Base-by-base conservation (phyloP, 2,797 vertebrate species). In the Lerista edwardsae region DNA sequence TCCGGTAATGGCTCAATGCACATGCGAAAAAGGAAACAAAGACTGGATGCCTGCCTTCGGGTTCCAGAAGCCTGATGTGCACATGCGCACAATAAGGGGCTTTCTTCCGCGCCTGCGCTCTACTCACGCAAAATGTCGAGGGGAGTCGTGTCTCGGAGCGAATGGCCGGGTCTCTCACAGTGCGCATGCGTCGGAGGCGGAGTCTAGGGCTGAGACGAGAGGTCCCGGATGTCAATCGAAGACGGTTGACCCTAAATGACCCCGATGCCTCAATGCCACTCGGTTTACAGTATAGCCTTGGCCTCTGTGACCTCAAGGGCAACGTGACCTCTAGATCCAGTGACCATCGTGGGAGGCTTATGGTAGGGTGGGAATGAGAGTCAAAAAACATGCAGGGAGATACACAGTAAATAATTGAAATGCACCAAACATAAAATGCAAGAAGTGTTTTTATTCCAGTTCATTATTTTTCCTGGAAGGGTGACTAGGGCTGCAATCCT, bases 11-110 rank as follows among this genome's bases (percentile, higher is more conserved):
- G 17, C 64, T 27, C 61, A 67, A 3, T 81, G 73, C 84, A 71
- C 84, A 86, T 86, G 84, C 84, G 84, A 39, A 71, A 86, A 41
- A 81, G 79, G 84, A 86, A 81, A 86, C 84, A 86, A 86, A 86
- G 84, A n/a, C 51, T 34, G 14, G 59, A 31, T 2, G 64, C 72
- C 64, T 75, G 39, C 31, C 84, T 51, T 19, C 36, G 27, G 64
- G 15, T 75, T 17, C 73, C 55, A 1, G 34, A 7, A 23, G n/a
- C 2, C 12, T 10, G n/a, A 9, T 41, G 39, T 75, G 79, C 41
- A 73, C 84, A 75, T 85, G 78, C 25, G 78, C 59, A 27, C 0
- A 44, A 31, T 1, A 36, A 3, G 27, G 36, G 34, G 41, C 51
- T 55, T 55, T 55, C 51, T 55, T 55, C 51, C 11, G 79, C 84